Conservation (phyloP, 2,888 invertebrate genomes). For the Orchesellides sinensis region DNA sequence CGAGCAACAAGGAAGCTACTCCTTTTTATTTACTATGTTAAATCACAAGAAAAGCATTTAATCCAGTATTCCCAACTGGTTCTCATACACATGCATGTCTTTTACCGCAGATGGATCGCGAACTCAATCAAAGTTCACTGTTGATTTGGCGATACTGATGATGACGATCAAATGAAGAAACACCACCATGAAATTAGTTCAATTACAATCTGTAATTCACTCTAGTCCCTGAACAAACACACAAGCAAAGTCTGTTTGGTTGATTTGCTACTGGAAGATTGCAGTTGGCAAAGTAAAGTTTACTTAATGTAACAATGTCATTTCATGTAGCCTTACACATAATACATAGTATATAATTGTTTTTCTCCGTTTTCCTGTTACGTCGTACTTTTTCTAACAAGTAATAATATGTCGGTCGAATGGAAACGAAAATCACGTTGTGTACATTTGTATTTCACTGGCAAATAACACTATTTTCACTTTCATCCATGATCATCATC, state of each 20-base stretch:
- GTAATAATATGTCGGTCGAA: too few relatives aligned
- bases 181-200: not conserved
- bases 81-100: not conserved
- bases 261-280: too few relatives aligned
- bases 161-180: not conserved
- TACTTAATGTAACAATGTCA: conserved; percentile 1
- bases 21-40: not conserved
- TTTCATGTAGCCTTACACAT: not conserved
- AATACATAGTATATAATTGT: too few relatives aligned
- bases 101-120: not conserved
- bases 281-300: not conserved
- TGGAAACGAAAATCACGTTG: too few relatives aligned
- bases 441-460: not conserved
- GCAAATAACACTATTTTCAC: conserved; percentile 14
- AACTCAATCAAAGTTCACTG: conserved; percentile 7
- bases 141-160: not conserved
- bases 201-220: not conserved
- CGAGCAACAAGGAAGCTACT: conserved; percentile 1
- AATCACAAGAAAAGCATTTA: not conserved
- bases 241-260: not conserved
- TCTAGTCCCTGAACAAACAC: not conserved
- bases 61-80: not conserved
- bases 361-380: too few relatives aligned
- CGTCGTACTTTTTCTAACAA: too few relatives aligned
- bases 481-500: not conserved